Evolutionary conservation across 1,140 invertebrate genomes (phyloP).

Genomic region (Drosophila rhopaloa): DNA sequence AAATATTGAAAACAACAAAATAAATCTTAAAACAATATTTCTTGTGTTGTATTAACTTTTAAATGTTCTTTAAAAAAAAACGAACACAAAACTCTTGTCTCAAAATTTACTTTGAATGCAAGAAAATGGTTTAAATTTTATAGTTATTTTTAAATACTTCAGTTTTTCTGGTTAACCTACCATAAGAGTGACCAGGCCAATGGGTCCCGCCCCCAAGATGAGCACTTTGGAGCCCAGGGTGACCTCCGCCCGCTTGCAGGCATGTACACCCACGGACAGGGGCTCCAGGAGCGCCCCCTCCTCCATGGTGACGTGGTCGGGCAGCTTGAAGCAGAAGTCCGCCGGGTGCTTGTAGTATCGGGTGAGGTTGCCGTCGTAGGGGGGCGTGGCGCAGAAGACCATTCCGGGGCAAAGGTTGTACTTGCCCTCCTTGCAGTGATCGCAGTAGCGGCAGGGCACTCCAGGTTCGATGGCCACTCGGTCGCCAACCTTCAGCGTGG

Average conservation of each 20-base stretch:
- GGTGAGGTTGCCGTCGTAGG: conserved; percentile 93
- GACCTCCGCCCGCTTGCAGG: conserved; percentile 92
- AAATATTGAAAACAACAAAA: too few species aligned
- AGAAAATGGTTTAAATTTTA: too few species aligned
- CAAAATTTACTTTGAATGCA: too few species aligned
- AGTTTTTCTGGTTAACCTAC: conserved; percentile 66
- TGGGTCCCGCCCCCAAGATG: conserved; percentile 96
- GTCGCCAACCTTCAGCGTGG: conserved; percentile 92
- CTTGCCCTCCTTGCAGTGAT: conserved; percentile 93
- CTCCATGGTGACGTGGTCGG: conserved; percentile 94
- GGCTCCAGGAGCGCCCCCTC: conserved; percentile 98
- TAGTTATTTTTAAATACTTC: too few species aligned
- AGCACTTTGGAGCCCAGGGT: conserved; percentile 91
- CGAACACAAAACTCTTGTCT: too few species aligned
- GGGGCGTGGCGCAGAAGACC: conserved; percentile 95
- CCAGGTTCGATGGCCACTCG: conserved; percentile 97
- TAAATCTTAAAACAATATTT: too few species aligned
- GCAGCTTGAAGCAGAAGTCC: conserved; percentile 97
- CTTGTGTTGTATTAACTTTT: too few species aligned
- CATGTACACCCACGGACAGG: conserved; percentile 96
- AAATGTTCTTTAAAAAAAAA: too few species aligned
- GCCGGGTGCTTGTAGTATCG: conserved; percentile 95
- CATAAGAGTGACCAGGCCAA: conserved; percentile 94
- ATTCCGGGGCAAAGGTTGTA: conserved; percentile 97
- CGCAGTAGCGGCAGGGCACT: conserved; percentile 93